Base-by-base conservation (phyloP, 2,113 vertebrate genomes). In the Neolamprologus falcicula region DNA sequence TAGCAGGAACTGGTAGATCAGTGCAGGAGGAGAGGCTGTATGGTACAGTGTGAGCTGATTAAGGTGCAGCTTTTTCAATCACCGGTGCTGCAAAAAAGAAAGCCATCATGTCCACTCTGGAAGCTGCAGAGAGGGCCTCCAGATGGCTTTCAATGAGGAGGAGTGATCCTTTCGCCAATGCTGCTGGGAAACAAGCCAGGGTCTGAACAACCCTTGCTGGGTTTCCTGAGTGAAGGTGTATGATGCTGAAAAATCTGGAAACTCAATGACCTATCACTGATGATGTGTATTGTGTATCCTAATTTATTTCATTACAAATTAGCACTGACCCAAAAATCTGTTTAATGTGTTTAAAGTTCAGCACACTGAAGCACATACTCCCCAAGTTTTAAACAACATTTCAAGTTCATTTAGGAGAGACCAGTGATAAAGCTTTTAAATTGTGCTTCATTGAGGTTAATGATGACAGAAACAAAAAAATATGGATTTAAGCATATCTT, bases 401-500 rank as follows among this genome's bases (percentile, higher is more conserved):
- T 54, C 19, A n/a, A 50, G 47, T 50, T 66, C 8, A 83, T 86
- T 83, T 86, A 55, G 73, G 12, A 89, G 83, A 50, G 33, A 50
- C 28, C 37, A 42, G 47, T 53, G 76, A 82, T 54, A 59, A 54
- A 73, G 50, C 78, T 88, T 85, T 68, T 73, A 79, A 73, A 86
- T 85, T 3, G 83, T 10, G 12, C 54, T 82, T 76, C 42, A 89
- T 87, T 90, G 45, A 33, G 24, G 63, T 73, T 86, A 90, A 90
- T 78, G 80, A 84, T 85, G 55, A 92, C 84, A 52, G 83, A 87
- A 89, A 86, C 33, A 73, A 84, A 59, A 80, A 83, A 90, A 84
- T 80, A 89, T 86, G 71, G 53, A 52, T 89, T 89, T 90, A 80
- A 91, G 35, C 78, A 83, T 26, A 90, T 87, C 61, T 76, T 90